Conservation (phyloP, 2,797 vertebrate genomes). For the Rhinichthys osculus region DNA sequence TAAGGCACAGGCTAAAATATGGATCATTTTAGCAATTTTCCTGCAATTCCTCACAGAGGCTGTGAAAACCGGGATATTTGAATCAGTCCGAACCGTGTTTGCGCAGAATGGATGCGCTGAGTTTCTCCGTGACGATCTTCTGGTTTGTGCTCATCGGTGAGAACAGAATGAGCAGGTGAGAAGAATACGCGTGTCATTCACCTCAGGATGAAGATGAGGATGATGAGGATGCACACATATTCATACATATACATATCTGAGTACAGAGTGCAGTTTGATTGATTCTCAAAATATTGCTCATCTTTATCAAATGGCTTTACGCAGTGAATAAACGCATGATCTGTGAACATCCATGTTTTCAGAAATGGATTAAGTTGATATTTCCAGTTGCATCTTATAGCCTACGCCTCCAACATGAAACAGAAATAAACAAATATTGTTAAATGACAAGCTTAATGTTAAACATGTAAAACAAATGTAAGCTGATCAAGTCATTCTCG, state of each 20-base stretch:
- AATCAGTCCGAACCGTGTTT: slow-evolving; percentile 3
- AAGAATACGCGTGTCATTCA: slow-evolving; percentile 63
- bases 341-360: neutral
- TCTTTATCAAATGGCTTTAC: neutral
- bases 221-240: neutral
- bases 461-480: neutral
- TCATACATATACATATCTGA: neutral
- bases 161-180: slow-evolving; percentile 88
- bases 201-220: neutral
- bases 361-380: neutral
- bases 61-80: slow-evolving; percentile 15
- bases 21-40: neutral
- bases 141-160: slow-evolving; percentile 81
- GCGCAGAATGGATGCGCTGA: slow-evolving; percentile 81
- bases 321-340: neutral
- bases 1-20: neutral
- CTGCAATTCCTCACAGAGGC: slow-evolving; percentile 7
- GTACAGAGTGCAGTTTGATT: neutral
- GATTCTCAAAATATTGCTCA: too few relatives aligned
- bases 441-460: neutral
- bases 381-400: neutral
- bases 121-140: slow-evolving; percentile 79
- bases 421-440: neutral
- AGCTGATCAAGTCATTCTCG: neutral
- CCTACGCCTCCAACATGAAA: neutral